phyloP scores from a whole-genome alignment of 2,797 vertebrate species.

The Chelonia mydas region DNA sequence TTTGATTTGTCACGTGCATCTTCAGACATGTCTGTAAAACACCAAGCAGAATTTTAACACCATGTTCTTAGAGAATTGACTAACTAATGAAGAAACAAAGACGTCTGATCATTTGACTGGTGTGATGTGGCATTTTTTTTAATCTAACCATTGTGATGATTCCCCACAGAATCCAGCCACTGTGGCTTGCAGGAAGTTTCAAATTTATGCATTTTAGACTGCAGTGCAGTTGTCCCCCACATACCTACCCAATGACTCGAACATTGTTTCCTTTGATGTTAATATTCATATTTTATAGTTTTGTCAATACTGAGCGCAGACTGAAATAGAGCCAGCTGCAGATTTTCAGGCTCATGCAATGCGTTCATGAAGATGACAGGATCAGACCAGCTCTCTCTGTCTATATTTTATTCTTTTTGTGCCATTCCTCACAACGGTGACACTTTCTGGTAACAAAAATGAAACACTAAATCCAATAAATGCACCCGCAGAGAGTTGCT shows the following conservation, averaged over 20 bases:
- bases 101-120: background rate
- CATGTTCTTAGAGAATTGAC: background rate
- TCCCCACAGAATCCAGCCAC: background rate
- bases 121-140: background rate
- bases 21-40: slow-evolving; percentile 26
- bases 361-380: slow-evolving; percentile 53
- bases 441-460: slow-evolving; percentile 48
- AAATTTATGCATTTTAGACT: slow-evolving; percentile 61
- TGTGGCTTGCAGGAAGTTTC: background rate
- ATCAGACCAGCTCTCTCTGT: slow-evolving; percentile 45
- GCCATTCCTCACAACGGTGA: slow-evolving; percentile 45
- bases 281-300: slow-evolving; percentile 63
- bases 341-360: slow-evolving; percentile 61
- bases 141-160: background rate
- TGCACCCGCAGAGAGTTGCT: background rate
- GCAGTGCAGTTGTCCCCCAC: background rate
- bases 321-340: slow-evolving; percentile 46
- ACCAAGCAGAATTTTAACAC: background rate
- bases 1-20: slow-evolving; percentile 42
- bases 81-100: slow-evolving; percentile 33
- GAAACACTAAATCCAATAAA: slow-evolving; percentile 59
- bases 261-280: slow-evolving; percentile 56
- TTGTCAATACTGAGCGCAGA: slow-evolving; percentile 41
- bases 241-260: slow-evolving; percentile 49
- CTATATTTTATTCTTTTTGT: slow-evolving; percentile 50